Base-by-base conservation (phyloP, 1,140 invertebrate species). In the Eufriesea mexicana region DNA sequence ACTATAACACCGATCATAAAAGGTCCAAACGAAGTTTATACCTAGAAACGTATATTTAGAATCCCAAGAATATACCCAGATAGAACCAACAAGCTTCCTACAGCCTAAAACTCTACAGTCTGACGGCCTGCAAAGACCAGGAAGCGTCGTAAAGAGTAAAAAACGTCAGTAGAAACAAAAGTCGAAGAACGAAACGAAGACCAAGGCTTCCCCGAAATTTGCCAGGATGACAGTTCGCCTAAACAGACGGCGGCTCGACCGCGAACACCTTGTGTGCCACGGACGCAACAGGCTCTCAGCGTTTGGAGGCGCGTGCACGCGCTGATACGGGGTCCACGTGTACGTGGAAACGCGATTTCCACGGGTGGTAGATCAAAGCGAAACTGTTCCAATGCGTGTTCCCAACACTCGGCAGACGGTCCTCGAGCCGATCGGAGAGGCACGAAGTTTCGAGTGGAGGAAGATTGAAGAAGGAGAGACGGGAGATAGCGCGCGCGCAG, bases 301-400 rank as follows among this genome's bases (percentile, higher is more conserved):
- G 79, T 5, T n/a, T n/a, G 42, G 23, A 70, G 47, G 67, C 64
- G 70, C 70, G 59, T 54, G 35, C 35, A 55, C 18, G 49, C 61
- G 45, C 25, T 8, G 8, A 55, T 35, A 28, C 10, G 51, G 28
- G 42, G 49, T 23, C n/a, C 47, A 54, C 10, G 25, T 28, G n/a
- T 45, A 62, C 25, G 64, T 14, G 68, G 78, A 57, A 75, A 55
- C 62, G 79, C 77, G 89, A 91, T 89, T 91, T 89, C 88, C 84
- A 90, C 88, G 84, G 86, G 62, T 78, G 54, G 83, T 66, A 77
- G 85, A 88, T 91, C 86, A 90, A 90, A 90, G 84, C 45, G 85
- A 85, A 84, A 81, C 79, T 83, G 86, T 86, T 85, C 83, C 70
- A 86, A 87, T 84, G 81, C 81, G 78, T 76, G 77, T 77, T 73